Evolutionary conservation across 2,888 invertebrate species (phyloP).

Genomic region (Tenthredo mesomela): DNA sequence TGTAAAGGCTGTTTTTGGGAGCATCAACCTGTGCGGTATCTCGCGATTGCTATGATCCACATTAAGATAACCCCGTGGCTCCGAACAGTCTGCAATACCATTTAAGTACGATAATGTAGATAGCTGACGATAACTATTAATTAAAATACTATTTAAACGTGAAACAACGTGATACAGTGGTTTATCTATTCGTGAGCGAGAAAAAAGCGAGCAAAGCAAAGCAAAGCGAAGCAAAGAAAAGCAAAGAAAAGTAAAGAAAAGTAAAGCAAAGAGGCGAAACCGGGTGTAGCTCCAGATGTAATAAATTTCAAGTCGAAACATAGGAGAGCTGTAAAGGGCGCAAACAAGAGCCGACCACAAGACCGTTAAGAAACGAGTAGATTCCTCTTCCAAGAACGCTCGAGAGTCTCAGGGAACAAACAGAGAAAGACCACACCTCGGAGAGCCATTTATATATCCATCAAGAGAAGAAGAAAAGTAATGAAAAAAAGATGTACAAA

Average conservation of each 20-base stretch:
- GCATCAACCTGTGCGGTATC: neutral
- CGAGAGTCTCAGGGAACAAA: neutral
- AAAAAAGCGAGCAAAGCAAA: neutral
- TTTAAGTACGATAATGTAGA: conserved; percentile 8
- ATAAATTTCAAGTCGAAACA: conserved; percentile 61
- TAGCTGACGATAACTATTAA: neutral
- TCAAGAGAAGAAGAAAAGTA: neutral
- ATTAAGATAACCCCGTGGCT: conserved; percentile 53
- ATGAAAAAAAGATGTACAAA: neutral
- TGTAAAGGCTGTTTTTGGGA: neutral
- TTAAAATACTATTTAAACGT: neutral
- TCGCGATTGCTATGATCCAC: conserved; percentile 46
- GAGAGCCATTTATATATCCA: neutral
- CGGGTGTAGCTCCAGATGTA: neutral
- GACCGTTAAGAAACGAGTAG: neutral
- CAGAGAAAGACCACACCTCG: conserved; percentile 22
- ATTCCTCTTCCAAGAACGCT: conserved; percentile 18
- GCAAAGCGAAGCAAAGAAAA: neutral
- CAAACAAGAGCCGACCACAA: conserved; percentile 61
- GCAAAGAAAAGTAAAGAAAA: neutral
- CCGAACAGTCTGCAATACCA: conserved; percentile 53
- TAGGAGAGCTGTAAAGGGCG: conserved; percentile 65
- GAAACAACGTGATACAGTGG: neutral
- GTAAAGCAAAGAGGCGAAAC: neutral
- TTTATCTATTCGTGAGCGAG: neutral